Percentiles rank a stretch among this genome's conserved stretches.
Conservation (phyloP, 2,113 vertebrate species). For the Microcebus ravelobensis region DNA sequence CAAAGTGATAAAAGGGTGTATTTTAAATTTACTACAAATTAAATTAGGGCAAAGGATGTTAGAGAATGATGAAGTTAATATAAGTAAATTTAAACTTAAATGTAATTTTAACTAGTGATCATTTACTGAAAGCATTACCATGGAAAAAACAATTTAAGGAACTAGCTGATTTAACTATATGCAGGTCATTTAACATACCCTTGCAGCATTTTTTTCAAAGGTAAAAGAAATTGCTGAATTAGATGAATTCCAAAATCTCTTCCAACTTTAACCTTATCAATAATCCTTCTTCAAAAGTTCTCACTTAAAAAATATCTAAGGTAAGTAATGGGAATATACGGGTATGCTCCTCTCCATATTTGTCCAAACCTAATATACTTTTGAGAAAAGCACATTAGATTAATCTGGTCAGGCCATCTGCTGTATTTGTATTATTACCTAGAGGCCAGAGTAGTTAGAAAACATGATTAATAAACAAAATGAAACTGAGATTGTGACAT, state of each 20-base stretch:
- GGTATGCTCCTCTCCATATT: neutral
- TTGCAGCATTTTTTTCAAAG: neutral
- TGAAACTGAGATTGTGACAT: neutral
- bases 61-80: neutral
- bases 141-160: neutral
- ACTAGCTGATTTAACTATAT: neutral
- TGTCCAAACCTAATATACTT: neutral
- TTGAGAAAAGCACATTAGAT: neutral
- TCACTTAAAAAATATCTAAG: neutral
- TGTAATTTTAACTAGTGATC: constrained; percentile 9
- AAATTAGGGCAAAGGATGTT: neutral
- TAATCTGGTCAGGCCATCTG: neutral
- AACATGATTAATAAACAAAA: constrained; percentile 30
- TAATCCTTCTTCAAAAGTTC: neutral
- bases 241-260: constrained; percentile 11
- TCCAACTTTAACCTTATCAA: neutral
- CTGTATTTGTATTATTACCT: neutral
- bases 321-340: neutral
- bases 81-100: constrained; percentile 5
- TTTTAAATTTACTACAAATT: constrained; percentile 7
- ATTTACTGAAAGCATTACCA: neutral
- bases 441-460: neutral
- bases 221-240: neutral
- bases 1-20: neutral
- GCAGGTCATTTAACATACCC: neutral